phyloP scores from a whole-genome alignment of 2,113 vertebrate genomes.

The Asarcornis scutulata region DNA sequence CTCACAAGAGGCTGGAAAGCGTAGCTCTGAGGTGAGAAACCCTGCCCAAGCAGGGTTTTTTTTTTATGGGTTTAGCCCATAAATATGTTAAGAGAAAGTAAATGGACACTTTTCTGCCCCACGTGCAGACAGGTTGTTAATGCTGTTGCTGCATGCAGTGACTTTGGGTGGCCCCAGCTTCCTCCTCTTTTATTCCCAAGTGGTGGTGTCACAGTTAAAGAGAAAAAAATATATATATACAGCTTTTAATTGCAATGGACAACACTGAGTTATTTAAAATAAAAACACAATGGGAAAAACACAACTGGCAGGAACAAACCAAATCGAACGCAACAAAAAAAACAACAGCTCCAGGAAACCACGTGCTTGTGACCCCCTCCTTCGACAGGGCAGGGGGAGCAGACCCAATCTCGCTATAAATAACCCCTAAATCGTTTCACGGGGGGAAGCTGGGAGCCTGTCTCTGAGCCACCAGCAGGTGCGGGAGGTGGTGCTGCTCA shows the following conservation, averaged over 20 bases:
- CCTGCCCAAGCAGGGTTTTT: neutral
- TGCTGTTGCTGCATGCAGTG: no score
- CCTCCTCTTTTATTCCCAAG: neutral
- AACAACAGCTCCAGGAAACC: neutral
- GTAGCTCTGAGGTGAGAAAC: neutral
- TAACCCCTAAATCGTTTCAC: conserved; percentile 9
- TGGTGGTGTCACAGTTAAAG: neutral
- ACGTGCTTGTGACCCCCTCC: neutral
- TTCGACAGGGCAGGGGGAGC: neutral
- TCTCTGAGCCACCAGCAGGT: neutral
- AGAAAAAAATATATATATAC: neutral
- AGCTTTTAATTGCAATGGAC: neutral
- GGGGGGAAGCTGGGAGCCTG: neutral
- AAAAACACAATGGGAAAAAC: neutral
- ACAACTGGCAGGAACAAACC: neutral
- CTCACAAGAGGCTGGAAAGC: neutral
- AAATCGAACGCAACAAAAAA: no score
- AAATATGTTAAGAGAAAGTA: neutral
- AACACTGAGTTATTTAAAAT: neutral
- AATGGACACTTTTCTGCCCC: neutral
- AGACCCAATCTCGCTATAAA: neutral
- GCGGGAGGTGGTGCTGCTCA: neutral
- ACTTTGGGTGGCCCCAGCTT: neutral
- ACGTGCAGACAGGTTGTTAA: no score
- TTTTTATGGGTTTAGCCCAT: no score